Conservation (phyloP, 1,140 invertebrate genomes). For the Nixonia krombeini region DNA sequence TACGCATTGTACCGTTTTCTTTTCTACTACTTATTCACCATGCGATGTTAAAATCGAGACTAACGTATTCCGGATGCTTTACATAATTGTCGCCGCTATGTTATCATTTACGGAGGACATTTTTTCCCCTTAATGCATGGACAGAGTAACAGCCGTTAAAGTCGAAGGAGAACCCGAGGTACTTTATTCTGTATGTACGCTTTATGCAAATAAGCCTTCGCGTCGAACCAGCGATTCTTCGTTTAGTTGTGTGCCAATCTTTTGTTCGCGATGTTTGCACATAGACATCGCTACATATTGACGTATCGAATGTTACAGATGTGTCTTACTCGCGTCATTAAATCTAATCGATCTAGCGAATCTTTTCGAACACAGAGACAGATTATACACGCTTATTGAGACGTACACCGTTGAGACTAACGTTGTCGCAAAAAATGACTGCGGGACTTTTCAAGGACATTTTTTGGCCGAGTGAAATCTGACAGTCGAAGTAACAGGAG, state of each 20-base stretch:
- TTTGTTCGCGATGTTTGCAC: no score
- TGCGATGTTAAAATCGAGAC: slow-evolving; percentile 3
- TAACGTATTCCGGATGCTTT: slow-evolving; percentile 15
- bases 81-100: slow-evolving; percentile 9
- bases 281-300: no score
- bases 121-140: slow-evolving; percentile 14
- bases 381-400: no score
- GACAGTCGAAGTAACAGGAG: slow-evolving; percentile 31
- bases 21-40: slow-evolving; percentile 11
- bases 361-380: no score
- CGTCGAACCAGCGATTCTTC: neutral
- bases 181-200: slow-evolving; percentile 9
- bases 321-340: no score
- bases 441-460: slow-evolving; percentile 34
- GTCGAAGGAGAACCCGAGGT: slow-evolving; percentile 10
- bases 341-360: no score
- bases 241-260: neutral
- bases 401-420: no score
- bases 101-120: slow-evolving; percentile 3
- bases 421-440: slow-evolving; percentile 15
- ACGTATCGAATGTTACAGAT: no score
- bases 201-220: slow-evolving; percentile 4
- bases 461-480: slow-evolving; percentile 42
- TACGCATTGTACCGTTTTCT: slow-evolving; percentile 12
- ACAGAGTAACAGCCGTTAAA: slow-evolving; percentile 11